A percentile compares a stretch with the other conserved stretches of the same genome.
phyloP scores from a whole-genome alignment of 2,888 invertebrate species.

The Ferrisia virgata region DNA sequence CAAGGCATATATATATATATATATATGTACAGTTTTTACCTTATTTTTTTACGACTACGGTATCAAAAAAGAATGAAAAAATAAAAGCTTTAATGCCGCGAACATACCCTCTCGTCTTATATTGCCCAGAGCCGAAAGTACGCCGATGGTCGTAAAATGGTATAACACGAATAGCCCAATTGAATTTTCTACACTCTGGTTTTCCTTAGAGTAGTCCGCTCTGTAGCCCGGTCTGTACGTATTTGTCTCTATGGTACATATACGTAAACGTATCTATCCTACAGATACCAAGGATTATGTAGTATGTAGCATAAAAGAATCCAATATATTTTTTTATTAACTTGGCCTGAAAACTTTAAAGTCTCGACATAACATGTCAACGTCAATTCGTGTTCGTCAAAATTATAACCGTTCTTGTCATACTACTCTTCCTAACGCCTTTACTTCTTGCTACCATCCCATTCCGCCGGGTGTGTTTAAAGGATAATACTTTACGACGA shows the following conservation, averaged over 20 bases:
- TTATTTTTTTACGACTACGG: background rate
- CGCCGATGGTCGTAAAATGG: background rate
- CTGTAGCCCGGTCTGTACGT: background rate
- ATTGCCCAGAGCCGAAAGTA: background rate
- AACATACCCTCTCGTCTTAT: background rate
- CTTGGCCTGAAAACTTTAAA: background rate
- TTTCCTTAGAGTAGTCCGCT: background rate
- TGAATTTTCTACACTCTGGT: background rate
- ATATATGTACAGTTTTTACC: background rate
- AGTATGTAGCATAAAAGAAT: background rate
- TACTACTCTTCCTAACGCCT: background rate
- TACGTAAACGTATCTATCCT: background rate
- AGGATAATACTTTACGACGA: background rate
- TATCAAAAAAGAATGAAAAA: conserved; percentile 13
- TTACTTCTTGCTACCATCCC: background rate
- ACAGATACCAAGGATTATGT: background rate
- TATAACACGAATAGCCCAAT: conserved; percentile 17
- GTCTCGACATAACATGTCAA: conserved; percentile 1
- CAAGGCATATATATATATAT: too few species aligned
- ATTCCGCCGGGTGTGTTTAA: background rate
- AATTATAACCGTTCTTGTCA: background rate
- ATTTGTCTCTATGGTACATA: too few species aligned
- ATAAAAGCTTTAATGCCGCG: background rate
- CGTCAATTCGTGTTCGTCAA: background rate
- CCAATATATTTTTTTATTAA: conserved; percentile 13